Percentiles rank a stretch among this genome's conserved stretches.
These are phyloP conservation scores for Osmerus eperlanus DNA, from an alignment of 2,113 vertebrate genomes.

Conservation along the genomic window DNA sequence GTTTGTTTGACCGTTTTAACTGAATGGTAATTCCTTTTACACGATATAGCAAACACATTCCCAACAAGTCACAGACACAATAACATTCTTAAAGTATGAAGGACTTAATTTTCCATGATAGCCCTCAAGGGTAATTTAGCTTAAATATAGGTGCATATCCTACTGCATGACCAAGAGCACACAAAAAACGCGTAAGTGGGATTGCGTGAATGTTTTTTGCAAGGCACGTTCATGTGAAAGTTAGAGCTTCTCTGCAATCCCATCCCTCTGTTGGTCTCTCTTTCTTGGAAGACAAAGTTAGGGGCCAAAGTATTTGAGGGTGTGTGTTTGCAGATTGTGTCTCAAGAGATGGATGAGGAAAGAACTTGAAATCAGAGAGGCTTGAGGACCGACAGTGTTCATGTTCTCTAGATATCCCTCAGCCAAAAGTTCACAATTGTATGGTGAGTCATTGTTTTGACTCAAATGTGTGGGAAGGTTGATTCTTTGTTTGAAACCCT, in stretches of 20 bases:
- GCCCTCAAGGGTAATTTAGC: no score
- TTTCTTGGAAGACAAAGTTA: slow-evolving; percentile 53
- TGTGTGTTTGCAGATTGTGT: slow-evolving; percentile 33
- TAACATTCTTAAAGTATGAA: no score
- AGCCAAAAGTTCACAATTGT: not conserved
- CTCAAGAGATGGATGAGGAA: slow-evolving; percentile 58
- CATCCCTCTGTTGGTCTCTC: not conserved
- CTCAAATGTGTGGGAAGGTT: not conserved
- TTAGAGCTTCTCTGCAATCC: not conserved
- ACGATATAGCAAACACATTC: no score
- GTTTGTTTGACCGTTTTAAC: no score
- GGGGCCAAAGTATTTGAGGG: slow-evolving; percentile 60
- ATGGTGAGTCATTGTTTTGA: slow-evolving; percentile 17
- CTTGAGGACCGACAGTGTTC: slow-evolving; percentile 29
- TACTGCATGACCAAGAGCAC: no score
- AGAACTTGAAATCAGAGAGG: slow-evolving; percentile 36
- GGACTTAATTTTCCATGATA: no score
- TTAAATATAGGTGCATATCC: no score
- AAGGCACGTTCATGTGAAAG: not conserved
- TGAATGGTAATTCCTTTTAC: no score
- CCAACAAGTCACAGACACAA: no score
- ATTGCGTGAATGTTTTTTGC: not conserved
- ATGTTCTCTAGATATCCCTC: not conserved
- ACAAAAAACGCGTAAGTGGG: no score
- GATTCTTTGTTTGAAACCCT: not conserved